Percentiles rank a stretch among this genome's conserved stretches.
Evolutionary conservation across 2,888 invertebrate genomes (phyloP).

Genomic region (Volucella inflata): DNA sequence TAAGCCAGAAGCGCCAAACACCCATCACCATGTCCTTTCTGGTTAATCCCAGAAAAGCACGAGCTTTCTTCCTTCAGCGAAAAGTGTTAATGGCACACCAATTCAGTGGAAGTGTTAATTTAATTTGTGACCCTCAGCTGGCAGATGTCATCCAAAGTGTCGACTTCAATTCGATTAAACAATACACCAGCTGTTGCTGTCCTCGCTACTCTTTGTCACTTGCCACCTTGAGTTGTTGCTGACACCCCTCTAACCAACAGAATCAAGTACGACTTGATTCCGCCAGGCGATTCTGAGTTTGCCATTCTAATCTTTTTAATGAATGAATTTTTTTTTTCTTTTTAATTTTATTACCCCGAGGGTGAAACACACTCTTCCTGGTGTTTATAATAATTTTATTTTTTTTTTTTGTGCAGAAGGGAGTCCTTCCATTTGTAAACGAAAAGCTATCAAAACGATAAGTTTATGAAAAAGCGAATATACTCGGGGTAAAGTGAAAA

Average conservation of each 20-base stretch:
- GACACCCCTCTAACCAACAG: too few species aligned
- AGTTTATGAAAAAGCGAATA: conserved; percentile 12
- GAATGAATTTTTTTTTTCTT: conserved; percentile 52
- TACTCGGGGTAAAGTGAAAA: background rate
- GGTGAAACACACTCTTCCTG: conserved; percentile 6
- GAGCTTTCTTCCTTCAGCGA: conserved; percentile 34
- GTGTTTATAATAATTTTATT: conserved; percentile 5
- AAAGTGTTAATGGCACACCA: conserved; percentile 62
- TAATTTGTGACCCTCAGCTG: conserved; percentile 74
- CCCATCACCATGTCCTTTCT: conserved; percentile 37
- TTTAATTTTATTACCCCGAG: conserved; percentile 62
- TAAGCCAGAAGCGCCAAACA: background rate
- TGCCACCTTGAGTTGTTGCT: conserved; percentile 11
- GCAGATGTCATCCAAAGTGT: conserved; percentile 71
- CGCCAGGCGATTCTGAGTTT: conserved; percentile 29
- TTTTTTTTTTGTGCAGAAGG: background rate
- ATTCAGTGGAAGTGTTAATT: conserved; percentile 71
- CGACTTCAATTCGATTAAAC: conserved; percentile 74
- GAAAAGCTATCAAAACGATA: conserved; percentile 9
- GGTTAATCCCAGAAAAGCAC: conserved; percentile 54
- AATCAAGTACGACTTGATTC: conserved; percentile 43
- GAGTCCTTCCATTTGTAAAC: background rate
- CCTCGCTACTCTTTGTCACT: conserved; percentile 40
- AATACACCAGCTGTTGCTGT: conserved; percentile 73
- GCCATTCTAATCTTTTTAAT: conserved; percentile 59